These are phyloP conservation scores for Polyommatus icarus DNA, from an alignment of 2,888 invertebrate genomes.

Conservation along the genomic window DNA sequence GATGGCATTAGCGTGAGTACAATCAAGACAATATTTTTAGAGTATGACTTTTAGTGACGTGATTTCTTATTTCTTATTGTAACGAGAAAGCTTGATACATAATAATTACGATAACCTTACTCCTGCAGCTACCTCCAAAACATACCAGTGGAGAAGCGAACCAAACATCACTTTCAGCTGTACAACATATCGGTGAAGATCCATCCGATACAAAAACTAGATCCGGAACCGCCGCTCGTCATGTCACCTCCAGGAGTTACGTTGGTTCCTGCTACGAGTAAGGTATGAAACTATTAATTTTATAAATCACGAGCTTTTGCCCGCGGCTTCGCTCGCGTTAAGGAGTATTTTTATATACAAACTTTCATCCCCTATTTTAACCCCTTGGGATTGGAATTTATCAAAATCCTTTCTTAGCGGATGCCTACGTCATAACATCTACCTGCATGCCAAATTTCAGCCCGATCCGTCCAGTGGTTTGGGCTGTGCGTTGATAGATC, in stretches of 20 bases:
- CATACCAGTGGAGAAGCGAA: constrained; percentile 59
- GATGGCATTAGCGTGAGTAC: constrained; percentile 67
- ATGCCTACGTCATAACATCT: too few relatives aligned
- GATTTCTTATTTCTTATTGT: too few relatives aligned
- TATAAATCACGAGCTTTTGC: neutral
- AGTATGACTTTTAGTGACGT: too few relatives aligned
- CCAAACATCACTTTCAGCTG: constrained; percentile 65
- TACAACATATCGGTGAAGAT: constrained; percentile 60
- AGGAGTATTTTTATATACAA: too few relatives aligned
- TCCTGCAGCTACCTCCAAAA: constrained; percentile 73
- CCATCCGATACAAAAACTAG: constrained; percentile 58
- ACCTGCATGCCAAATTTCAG: too few relatives aligned
- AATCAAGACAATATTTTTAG: neutral
- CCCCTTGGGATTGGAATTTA: too few relatives aligned
- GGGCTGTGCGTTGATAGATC: too few relatives aligned
- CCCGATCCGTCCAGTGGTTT: too few relatives aligned
- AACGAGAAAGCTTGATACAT: too few relatives aligned
- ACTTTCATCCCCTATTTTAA: too few relatives aligned
- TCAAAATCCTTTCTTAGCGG: too few relatives aligned
- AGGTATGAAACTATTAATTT: constrained; percentile 48
- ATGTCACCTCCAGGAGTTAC: constrained; percentile 53
- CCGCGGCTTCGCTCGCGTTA: too few relatives aligned
- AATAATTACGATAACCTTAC: neutral
- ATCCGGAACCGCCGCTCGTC: constrained; percentile 58
- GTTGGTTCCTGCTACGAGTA: constrained; percentile 70